phyloP scores from a whole-genome alignment of 2,888 invertebrate genomes.

The Acronicta alni region DNA sequence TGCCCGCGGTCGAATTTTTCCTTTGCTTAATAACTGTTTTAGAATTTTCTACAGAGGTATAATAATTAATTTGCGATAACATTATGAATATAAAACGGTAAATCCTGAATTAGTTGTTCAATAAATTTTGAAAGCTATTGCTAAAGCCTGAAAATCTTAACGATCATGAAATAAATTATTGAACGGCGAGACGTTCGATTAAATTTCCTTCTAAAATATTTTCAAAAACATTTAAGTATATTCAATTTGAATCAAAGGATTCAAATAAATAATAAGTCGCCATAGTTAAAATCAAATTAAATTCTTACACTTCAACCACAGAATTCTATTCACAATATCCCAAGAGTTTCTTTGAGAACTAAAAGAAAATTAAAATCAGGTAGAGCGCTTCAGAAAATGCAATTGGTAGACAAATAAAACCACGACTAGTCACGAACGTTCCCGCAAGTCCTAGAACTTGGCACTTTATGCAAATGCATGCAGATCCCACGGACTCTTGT shows the following conservation, averaged over 20 bases:
- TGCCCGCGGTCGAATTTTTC: no score
- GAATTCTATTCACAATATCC: not conserved
- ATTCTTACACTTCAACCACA: constrained; percentile 13
- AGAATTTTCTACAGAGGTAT: no score
- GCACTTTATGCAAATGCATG: constrained; percentile 80
- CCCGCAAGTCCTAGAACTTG: constrained; percentile 60
- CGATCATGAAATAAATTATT: no score
- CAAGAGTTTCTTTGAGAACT: constrained; percentile 18
- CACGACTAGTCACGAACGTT: constrained; percentile 57
- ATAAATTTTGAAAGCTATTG: no score
- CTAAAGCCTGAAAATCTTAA: no score
- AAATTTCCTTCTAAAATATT: no score
- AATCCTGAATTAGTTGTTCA: no score
- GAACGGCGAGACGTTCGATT: no score
- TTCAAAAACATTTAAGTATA: no score
- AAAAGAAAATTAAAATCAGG: constrained; percentile 55
- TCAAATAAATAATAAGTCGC: not conserved
- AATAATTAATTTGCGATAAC: no score
- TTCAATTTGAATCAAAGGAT: not conserved
- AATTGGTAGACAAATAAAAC: constrained; percentile 56
- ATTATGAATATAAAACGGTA: no score
- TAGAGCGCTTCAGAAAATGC: constrained; percentile 29
- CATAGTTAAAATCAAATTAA: constrained; percentile 11
- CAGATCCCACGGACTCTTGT: constrained; percentile 71
- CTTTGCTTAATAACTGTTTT: no score